Conservation (phyloP, 2,888 invertebrate species). For the Cryptus viduatorius region DNA sequence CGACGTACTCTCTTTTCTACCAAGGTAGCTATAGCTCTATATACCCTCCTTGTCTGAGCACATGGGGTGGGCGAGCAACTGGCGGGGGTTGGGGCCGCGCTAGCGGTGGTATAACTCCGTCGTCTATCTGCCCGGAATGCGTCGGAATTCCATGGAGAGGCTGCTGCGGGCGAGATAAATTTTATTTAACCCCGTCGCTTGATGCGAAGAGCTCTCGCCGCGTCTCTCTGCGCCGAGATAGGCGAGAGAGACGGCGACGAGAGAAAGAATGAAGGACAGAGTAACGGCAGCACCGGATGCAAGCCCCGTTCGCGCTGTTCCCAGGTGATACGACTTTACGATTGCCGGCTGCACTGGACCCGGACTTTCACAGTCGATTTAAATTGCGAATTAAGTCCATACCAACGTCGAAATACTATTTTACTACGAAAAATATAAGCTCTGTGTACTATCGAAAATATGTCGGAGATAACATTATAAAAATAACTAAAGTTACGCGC, state of each 20-base stretch:
- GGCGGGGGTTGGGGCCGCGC: slow-evolving; percentile 24
- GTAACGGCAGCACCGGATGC: slow-evolving; percentile 12
- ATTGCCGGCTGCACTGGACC: slow-evolving; percentile 45
- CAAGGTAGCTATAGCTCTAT: slow-evolving; percentile 24
- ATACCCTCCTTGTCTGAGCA: slow-evolving; percentile 55
- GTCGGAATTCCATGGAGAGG: slow-evolving; percentile 76
- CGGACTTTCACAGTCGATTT: slow-evolving; percentile 38
- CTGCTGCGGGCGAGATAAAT: slow-evolving; percentile 79
- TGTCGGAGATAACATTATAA: background rate
- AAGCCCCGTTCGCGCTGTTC: slow-evolving; percentile 43
- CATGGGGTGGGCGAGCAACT: slow-evolving; percentile 18
- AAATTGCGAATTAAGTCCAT: slow-evolving; percentile 55
- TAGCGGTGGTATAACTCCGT: slow-evolving; percentile 65
- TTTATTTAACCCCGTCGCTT: slow-evolving; percentile 77
- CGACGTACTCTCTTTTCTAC: slow-evolving; percentile 25
- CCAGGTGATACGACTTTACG: slow-evolving; percentile 60
- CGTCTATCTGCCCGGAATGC: slow-evolving; percentile 74
- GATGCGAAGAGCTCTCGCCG: slow-evolving; percentile 57
- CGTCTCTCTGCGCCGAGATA: slow-evolving; percentile 43
- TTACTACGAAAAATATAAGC: slow-evolving; percentile 10
- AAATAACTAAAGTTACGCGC: background rate
- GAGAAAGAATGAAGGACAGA: slow-evolving; percentile 36
- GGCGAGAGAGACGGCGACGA: slow-evolving; percentile 29
- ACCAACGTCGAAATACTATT: slow-evolving; percentile 20
- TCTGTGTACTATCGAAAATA: background rate